Evolutionary conservation across 2,113 vertebrate species (phyloP).

Genomic region (Ochotona curzoniae): DNA sequence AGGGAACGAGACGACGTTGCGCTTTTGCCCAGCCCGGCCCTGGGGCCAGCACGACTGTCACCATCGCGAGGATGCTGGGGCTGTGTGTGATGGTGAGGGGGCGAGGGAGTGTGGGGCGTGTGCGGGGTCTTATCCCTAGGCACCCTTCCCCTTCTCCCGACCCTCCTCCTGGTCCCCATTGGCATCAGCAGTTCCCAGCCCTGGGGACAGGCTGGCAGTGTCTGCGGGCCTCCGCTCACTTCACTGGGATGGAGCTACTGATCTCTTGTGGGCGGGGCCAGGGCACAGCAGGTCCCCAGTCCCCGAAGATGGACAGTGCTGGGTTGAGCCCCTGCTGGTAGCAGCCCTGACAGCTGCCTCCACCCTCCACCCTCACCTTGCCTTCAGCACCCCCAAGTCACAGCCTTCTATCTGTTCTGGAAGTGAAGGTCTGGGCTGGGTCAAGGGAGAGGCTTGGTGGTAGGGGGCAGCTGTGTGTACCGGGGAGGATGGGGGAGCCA

Average conservation of each 20-base stretch:
- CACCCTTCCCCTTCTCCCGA: rapidly evolving
- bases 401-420: background rate
- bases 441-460: background rate
- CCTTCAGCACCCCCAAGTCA: rapidly evolving
- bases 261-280: background rate
- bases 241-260: background rate
- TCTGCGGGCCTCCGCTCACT: background rate
- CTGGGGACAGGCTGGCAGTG: no score
- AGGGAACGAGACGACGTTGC: conserved; percentile 78
- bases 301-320: background rate
- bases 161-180: rapidly evolving
- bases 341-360: no score
- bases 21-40: conserved; percentile 68
- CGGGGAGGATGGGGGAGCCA: no score
- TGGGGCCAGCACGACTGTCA: conserved; percentile 84
- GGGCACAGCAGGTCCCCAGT: background rate
- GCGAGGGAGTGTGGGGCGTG: rapidly evolving
- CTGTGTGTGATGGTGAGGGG: conserved; percentile 81
- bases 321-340: background rate
- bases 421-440: background rate
- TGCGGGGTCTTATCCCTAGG: background rate
- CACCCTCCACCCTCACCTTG: background rate
- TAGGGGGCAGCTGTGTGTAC: background rate
- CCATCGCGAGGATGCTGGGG: conserved; percentile 82
- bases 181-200: background rate